phyloP scores from a whole-genome alignment of 2,888 invertebrate genomes.

The Schrankia costaestrigalis region DNA sequence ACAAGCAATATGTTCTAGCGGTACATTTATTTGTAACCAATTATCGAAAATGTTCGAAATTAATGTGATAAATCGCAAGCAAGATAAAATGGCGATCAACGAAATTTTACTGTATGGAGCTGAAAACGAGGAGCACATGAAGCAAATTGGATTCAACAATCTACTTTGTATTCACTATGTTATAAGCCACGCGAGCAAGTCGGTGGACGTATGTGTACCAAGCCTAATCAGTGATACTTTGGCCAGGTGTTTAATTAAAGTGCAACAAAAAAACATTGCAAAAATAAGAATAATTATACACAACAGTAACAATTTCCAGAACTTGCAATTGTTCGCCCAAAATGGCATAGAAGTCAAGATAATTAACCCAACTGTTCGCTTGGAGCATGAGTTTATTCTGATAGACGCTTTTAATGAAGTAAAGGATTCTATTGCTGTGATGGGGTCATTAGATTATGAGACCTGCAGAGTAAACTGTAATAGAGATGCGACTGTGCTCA shows the following conservation, averaged over 20 bases:
- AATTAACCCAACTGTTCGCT: constrained; percentile 36
- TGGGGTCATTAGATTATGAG: constrained; percentile 55
- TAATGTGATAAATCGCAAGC: constrained; percentile 12
- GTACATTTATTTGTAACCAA: constrained; percentile 10
- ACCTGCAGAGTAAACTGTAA: constrained; percentile 42
- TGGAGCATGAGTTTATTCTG: constrained; percentile 59
- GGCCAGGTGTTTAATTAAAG: constrained; percentile 44
- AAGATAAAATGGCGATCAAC: constrained; percentile 38
- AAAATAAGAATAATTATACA: constrained; percentile 51
- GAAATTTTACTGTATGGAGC: constrained; percentile 58
- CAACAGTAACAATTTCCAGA: constrained; percentile 36
- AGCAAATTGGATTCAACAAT: constrained; percentile 50
- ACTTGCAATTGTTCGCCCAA: constrained; percentile 37
- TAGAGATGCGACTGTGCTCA: constrained; percentile 49
- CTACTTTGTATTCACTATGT: constrained; percentile 54
- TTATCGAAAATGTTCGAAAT: constrained; percentile 12
- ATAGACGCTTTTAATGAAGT: constrained; percentile 39
- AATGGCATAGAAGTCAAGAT: constrained; percentile 52
- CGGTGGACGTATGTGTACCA: constrained; percentile 58
- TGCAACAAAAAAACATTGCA: constrained; percentile 39
- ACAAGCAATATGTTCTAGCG: constrained; percentile 10
- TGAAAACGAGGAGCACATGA: constrained; percentile 36
- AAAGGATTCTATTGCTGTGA: constrained; percentile 45
- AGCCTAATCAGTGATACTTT: constrained; percentile 49
- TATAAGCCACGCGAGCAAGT: constrained; percentile 44